Evolutionary conservation across 2,888 invertebrate species (phyloP), one percentile per base, ranked within the genome.

Genomic region (Ophion slaviceki): DNA sequence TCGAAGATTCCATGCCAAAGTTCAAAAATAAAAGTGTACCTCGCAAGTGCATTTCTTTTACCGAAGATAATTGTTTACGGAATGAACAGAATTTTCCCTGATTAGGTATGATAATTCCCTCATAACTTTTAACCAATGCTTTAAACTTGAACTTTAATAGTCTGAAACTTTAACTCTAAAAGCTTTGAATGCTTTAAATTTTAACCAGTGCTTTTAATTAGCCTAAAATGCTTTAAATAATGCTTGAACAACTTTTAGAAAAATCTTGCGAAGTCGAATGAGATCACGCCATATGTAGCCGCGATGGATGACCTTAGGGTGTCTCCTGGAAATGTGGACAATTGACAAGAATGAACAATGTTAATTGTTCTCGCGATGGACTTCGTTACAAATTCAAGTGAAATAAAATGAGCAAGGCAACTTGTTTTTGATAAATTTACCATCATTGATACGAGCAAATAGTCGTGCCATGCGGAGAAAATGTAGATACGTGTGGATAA

Each of bases 371-470:
- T 64, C 59, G 79, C 47, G 74, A 74, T 11, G 0, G 20, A 1
- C 14, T 71, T 72, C 81, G 68, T 78, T 77, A 68, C 36, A 17
- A 67, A 36, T 77, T 72, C 59, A 62, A 76, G 14, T 11, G 45
- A 59, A 59, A 45, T 66, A 28, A 20, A 61, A 24, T 24, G 20
- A 61, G 61, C n/a, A 8, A 20, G 20, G 8, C 53, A 78, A 17
- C 74, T 74, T n/a, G 68, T 68, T 40, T 53, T 28, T 2, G 2
- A 6, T 24, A 10, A 70, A 28, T 70, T 70, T 7, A 20, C 70
- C 5, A 17, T 6, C 2, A 70, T 70, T 53, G n/a, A 24, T 8
- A 70, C 0, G 28, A 53, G 70, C 24, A 3, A 14, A 40, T 8
- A 40, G 32, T 11, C 20, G 14, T 67, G 20, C 20, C 24, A 14